These are phyloP conservation scores for Diorhabda carinulata DNA, from an alignment of 1,140 invertebrate genomes.

Conservation along the genomic window DNA sequence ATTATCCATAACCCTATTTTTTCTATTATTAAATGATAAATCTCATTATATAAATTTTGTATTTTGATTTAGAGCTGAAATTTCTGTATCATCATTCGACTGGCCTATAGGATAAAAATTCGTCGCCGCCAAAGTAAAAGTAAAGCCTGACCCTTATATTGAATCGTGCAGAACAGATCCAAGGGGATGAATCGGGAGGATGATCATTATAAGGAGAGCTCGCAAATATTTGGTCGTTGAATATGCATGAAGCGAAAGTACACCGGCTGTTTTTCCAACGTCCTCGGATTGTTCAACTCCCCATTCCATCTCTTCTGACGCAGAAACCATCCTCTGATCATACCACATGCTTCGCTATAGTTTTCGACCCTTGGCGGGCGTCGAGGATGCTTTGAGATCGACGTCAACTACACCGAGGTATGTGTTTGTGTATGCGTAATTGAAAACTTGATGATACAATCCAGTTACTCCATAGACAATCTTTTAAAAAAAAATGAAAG, in stretches of 20 bases:
- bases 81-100: no score
- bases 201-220: slow-evolving; percentile 35
- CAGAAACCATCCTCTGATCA: neutral
- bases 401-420: neutral
- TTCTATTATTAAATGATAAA: no score
- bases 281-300: slow-evolving; percentile 23
- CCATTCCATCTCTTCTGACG: slow-evolving; percentile 5
- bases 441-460: slow-evolving; percentile 1
- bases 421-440: neutral
- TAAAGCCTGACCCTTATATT: slow-evolving; percentile 6
- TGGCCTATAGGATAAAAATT: neutral
- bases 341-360: neutral
- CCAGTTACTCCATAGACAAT: neutral
- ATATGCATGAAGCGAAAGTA: slow-evolving; percentile 42
- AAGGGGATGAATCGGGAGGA: slow-evolving; percentile 17
- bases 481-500: no score
- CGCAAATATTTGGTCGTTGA: slow-evolving; percentile 44
- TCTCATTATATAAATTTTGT: no score
- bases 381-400: neutral
- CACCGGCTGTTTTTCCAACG: slow-evolving; percentile 43
- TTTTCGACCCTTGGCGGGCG: neutral
- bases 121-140: slow-evolving; percentile 6
- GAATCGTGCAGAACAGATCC: slow-evolving; percentile 15
- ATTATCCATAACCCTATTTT: no score
- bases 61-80: no score